Conservation (phyloP, 2,797 vertebrate genomes). For the Zalophus californianus region DNA sequence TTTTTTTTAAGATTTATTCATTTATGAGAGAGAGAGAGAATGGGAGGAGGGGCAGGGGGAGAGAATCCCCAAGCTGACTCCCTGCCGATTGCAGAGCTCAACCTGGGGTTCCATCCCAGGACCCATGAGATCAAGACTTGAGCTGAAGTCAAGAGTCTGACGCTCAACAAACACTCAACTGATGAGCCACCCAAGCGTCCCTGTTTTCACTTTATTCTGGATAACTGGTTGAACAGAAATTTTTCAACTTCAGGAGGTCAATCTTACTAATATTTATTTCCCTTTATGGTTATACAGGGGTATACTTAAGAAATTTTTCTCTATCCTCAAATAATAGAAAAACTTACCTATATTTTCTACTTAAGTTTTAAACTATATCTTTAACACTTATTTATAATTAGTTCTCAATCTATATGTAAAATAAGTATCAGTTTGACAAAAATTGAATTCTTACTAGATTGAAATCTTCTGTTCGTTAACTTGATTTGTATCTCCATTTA, state of each 20-base stretch:
- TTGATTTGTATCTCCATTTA: not conserved
- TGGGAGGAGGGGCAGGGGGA: not conserved
- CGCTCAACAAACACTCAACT: not conserved
- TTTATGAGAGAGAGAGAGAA: not conserved
- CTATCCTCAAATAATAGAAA: not conserved
- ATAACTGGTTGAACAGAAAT: not conserved
- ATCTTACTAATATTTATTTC: not conserved
- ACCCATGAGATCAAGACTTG: not conserved
- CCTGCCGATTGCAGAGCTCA: not conserved
- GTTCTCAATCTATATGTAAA: not conserved
- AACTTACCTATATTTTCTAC: not conserved
- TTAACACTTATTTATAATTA: not conserved
- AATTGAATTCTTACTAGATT: not conserved
- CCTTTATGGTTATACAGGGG: not conserved
- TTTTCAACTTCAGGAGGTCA: not conserved
- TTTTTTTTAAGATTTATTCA: not conserved
- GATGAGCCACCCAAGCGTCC: not conserved
- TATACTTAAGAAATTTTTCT: not conserved
- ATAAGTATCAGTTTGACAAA: not conserved
- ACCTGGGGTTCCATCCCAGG: not conserved
- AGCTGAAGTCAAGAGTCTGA: not conserved
- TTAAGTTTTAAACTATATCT: not conserved
- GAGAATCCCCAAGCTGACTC: not conserved
- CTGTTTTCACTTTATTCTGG: not conserved
- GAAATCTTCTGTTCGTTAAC: not conserved